These are phyloP conservation scores for Geopemphigus sp. DNA, from an alignment of 1,140 invertebrate genomes.

Conservation along the genomic window DNA sequence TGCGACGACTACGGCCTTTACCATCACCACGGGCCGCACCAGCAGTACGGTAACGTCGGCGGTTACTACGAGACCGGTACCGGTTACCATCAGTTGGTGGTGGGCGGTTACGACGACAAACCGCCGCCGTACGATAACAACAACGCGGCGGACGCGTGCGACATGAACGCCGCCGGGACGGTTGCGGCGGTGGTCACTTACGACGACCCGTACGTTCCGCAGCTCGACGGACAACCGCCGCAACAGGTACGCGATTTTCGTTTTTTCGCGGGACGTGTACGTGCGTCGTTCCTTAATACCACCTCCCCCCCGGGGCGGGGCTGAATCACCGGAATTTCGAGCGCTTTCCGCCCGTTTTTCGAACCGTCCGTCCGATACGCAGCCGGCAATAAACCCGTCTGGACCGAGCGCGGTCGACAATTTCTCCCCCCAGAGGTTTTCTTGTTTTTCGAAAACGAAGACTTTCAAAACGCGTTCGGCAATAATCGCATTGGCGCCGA, in stretches of 20 bases:
- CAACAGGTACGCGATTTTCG: background rate
- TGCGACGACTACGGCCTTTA: background rate
- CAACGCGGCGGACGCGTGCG: constrained; percentile 13
- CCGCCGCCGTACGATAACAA: constrained; percentile 33
- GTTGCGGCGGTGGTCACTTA: background rate
- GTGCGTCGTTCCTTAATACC: too few relatives aligned
- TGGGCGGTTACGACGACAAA: constrained; percentile 15
- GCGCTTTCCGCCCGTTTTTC: too few relatives aligned
- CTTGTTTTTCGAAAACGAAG: too few relatives aligned
- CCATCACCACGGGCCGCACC: background rate
- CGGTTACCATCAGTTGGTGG: background rate
- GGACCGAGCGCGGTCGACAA: too few relatives aligned
- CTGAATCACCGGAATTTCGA: too few relatives aligned
- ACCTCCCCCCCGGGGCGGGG: too few relatives aligned
- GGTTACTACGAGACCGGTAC: constrained; percentile 8
- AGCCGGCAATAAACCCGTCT: too few relatives aligned
- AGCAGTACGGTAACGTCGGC: background rate
- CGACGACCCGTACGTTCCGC: background rate
- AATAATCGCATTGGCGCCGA: too few relatives aligned
- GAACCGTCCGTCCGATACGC: too few relatives aligned
- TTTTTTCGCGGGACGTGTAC: too few relatives aligned
- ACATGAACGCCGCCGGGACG: constrained; percentile 15
- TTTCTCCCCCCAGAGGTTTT: too few relatives aligned
- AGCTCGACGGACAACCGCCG: background rate
- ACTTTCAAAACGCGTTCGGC: too few relatives aligned